Conservation (phyloP, 1,140 invertebrate genomes). For the Drosophila lini region DNA sequence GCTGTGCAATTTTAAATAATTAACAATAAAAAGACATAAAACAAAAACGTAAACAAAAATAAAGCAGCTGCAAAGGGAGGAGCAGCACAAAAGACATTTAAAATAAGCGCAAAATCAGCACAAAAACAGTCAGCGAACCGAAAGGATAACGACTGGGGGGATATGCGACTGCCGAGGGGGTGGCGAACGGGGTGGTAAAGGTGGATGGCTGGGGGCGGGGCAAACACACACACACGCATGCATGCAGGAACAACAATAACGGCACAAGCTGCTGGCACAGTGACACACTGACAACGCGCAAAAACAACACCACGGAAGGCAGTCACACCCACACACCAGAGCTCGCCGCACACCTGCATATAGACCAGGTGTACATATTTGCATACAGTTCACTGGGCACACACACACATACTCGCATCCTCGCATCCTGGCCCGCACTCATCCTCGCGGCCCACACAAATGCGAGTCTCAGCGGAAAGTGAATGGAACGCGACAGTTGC, state of each 20-base stretch:
- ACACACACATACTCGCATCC: conserved; percentile 29
- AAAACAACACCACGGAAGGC: conserved; percentile 21
- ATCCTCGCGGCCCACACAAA: conserved; percentile 36
- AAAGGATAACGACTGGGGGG: conserved; percentile 63
- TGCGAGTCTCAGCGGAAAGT: conserved; percentile 72
- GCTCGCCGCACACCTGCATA: conserved; percentile 38
- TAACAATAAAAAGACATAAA: conserved; percentile 61
- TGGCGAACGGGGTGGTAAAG: background rate
- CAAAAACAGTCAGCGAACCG: conserved; percentile 74
- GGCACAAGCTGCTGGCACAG: conserved; percentile 66
- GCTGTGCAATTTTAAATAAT: conserved; percentile 69
- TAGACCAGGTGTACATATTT: conserved; percentile 73
- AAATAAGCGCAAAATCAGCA: conserved; percentile 80
- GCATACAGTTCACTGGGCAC: conserved; percentile 74
- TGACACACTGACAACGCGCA: conserved; percentile 73
- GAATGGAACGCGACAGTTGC: conserved; percentile 55
- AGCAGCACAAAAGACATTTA: conserved; percentile 64
- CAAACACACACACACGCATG: conserved; percentile 1
- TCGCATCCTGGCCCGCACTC: conserved; percentile 1
- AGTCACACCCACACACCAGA: background rate
- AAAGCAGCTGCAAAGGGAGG: conserved; percentile 38
- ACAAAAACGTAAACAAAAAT: conserved; percentile 53
- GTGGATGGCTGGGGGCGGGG: background rate
- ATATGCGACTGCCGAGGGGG: conserved; percentile 19
- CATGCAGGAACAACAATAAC: conserved; percentile 57